Evolutionary conservation across 1,140 invertebrate species (phyloP), one percentile per base, ranked within the genome.

Genomic region (Drosophila repletoides): DNA sequence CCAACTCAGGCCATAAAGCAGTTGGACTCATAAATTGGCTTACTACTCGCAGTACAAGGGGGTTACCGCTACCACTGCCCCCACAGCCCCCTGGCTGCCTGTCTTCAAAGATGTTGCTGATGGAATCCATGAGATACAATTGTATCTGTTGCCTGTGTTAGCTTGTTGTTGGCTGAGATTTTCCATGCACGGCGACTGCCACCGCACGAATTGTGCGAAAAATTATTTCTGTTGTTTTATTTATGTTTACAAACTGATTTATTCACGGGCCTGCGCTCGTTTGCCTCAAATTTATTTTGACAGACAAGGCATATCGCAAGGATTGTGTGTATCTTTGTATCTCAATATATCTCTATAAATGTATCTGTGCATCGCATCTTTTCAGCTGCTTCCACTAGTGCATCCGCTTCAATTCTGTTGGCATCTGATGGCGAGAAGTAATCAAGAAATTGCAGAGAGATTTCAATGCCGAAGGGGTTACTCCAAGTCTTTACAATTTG

Each of bases 181-280:
- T 66, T 59, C 63, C 64, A 67, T 51, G 64, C 64, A 61, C 38
- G 28, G 38, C 64, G 38, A 3, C 26, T 36, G 21, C 36, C 31
- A 36, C 15, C 40, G 36, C 72, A 51, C 58, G 56, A 76, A 76
- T 65, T 65, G 63, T 72, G 75, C 74, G 33, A 58, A 77, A 76
- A 68, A 63, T 69, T 65, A 73, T 74, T 75, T 79, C 68, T 72
- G 67, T 72, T 77, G 73, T 76, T 76, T 76, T 79, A 77, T 77
- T 80, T 77, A 74, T 80, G 74, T 80, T 80, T 74, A 77, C 76
- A 76, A 71, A 71, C 76, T 79, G 76, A 80, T 80, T 80, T 80
- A 75, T 80, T 72, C 72, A 58, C 61, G 26, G 28, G 24, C 40
- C 58, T 33, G 48, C 34, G 46, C 66, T 76, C 41, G 63, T 56